Percentiles rank a stretch among this genome's conserved stretches.
Evolutionary conservation across 2,888 invertebrate genomes (phyloP).

Genomic region (Spilarctia lutea): DNA sequence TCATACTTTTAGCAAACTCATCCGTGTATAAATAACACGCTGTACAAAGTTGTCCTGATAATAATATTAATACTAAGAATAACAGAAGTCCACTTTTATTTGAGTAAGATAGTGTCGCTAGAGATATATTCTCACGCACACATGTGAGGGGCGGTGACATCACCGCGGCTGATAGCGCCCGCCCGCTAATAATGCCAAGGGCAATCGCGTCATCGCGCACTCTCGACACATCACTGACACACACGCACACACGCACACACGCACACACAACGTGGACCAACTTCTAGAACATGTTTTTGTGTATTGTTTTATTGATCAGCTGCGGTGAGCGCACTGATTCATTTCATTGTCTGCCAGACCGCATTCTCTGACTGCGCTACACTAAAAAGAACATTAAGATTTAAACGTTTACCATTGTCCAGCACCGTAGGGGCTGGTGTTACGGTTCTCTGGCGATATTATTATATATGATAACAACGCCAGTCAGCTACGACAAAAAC

Average conservation of each 20-base stretch:
- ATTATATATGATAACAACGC: neutral
- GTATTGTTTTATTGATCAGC: conserved; percentile 25
- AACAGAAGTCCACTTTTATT: neutral
- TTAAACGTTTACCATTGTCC: neutral
- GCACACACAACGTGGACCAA: neutral
- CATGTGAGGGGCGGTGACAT: conserved; percentile 53
- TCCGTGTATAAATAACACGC: neutral
- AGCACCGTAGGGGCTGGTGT: neutral
- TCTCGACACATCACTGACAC: conserved; percentile 23
- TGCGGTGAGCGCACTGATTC: conserved; percentile 28
- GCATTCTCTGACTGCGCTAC: neutral
- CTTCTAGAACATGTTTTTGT: conserved; percentile 23
- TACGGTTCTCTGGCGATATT: neutral
- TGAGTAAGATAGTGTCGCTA: neutral
- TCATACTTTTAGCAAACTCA: neutral
- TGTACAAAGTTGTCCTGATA: neutral
- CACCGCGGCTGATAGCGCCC: conserved; percentile 56
- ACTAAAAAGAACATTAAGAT: neutral
- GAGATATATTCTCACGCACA: conserved; percentile 5
- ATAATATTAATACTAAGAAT: neutral
- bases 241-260: conserved; percentile 3
- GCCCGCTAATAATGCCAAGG: conserved; percentile 77
- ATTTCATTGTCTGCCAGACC: conserved; percentile 12
- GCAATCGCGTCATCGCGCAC: conserved; percentile 61
- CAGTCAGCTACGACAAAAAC: neutral